Conservation (phyloP, 1,140 invertebrate genomes). For the Macrotrachela quadricornifera region DNA sequence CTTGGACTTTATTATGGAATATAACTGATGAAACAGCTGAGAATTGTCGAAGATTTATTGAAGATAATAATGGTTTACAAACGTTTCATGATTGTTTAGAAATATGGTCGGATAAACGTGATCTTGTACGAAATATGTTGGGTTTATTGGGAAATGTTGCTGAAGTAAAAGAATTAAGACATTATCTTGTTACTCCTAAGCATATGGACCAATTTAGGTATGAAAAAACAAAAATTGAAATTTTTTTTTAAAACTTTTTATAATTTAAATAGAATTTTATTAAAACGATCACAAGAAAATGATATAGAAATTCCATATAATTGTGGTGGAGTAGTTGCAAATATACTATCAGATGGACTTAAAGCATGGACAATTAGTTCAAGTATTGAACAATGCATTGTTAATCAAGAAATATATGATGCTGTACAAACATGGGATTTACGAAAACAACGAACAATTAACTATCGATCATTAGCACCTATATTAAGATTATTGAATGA, state of each 20-base stretch:
- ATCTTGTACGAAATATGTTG: constrained; percentile 83
- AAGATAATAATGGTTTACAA: constrained; percentile 55
- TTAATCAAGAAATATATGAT: constrained; percentile 36
- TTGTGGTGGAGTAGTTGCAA: constrained; percentile 76
- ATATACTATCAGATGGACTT: constrained; percentile 73
- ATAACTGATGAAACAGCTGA: constrained; percentile 82
- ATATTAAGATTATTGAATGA: constrained; percentile 56
- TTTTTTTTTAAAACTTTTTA: constrained; percentile 22
- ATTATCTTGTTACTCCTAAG: constrained; percentile 55
- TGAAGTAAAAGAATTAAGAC: constrained; percentile 62
- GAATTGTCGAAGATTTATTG: constrained; percentile 70
- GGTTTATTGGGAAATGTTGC: constrained; percentile 70
- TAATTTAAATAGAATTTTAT: constrained; percentile 54
- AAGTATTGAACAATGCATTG: constrained; percentile 43
- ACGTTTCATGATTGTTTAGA: constrained; percentile 58
- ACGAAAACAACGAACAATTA: constrained; percentile 66
- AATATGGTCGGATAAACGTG: constrained; percentile 48
- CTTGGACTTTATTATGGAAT: constrained; percentile 89
- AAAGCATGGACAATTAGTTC: constrained; percentile 52
- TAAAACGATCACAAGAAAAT: constrained; percentile 39
- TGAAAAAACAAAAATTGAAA: neutral
- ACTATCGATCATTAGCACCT: constrained; percentile 78
- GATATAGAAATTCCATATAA: constrained; percentile 94
- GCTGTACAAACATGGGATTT: constrained; percentile 73
- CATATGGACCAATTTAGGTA: constrained; percentile 58